Base-by-base conservation (phyloP, 2,113 vertebrate species). In the Urocolius indicus region DNA sequence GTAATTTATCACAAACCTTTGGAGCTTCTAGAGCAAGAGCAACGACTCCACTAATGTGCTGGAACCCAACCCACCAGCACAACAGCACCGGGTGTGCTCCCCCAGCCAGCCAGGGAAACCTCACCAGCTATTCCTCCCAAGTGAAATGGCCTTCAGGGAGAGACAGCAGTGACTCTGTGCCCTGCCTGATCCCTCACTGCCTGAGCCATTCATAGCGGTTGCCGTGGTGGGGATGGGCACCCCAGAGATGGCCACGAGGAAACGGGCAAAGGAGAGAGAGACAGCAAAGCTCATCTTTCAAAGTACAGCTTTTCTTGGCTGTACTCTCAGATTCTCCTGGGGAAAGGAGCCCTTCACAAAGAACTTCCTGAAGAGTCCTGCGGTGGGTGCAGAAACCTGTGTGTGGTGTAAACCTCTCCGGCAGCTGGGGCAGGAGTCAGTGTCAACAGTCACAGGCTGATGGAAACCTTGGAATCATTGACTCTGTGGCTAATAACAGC, bases 151-250 rank as follows among this genome's bases (percentile, higher is more conserved):
- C 23, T 84, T 54, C 26, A n/a, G 30, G n/a, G 49, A 85, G 49
- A 80, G 51, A 34, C n/a, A 34, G 68, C 55, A 27, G 46, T 17
- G 23, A 23, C 11, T 13, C 16, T 3, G 3, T 1, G 8, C 34
- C 52, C 67, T 49, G 23, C 66, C 52, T 29, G 41, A 22, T 80
- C 43, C 68, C 36, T 69, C 9, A 2, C 61, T 7, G 34, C 19
- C 30, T 7, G 1, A 1, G 5, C 38, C 16, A 5, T 17, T 32
- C 21, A 8, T 5, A 26, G 22, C 8, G 1, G 6, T 67, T 36
- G 41, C 48, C 3, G 0, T 12, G 1, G 12, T 13, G 14, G 1
- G 22, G 12, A 16, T n/a, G 3, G 24, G n/a, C 36, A 46, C 13
- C 57, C 32, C 36, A 8, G 49, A 23, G 41, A 29, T 0, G 5